These are phyloP conservation scores for Anabas testudineus DNA, from an alignment of 2,797 vertebrate genomes.

Conservation along the genomic window DNA sequence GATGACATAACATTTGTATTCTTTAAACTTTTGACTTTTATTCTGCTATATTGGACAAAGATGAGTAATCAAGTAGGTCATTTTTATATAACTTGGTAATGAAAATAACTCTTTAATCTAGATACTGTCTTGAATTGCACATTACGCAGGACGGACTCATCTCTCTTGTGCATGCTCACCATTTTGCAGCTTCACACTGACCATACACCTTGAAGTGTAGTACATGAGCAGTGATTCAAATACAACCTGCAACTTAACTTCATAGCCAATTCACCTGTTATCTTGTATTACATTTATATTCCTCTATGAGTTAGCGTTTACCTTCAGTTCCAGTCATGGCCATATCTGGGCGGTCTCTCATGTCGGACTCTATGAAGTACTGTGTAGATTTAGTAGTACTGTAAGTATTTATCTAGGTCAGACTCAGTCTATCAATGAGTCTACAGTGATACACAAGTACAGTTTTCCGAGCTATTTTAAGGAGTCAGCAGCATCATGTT, in stretches of 20 bases:
- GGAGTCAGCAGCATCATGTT: conserved; percentile 65
- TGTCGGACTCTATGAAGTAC: conserved; percentile 2
- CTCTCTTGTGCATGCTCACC: no score
- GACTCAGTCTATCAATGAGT: conserved; percentile 50
- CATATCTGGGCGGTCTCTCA: conserved; percentile 54
- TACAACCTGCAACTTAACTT: background rate
- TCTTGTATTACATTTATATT: background rate
- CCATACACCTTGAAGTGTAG: background rate
- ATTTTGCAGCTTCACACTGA: no score
- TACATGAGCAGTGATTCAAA: conserved; percentile 4
- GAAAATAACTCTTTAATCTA: no score
- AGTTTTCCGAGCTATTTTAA: conserved; percentile 78
- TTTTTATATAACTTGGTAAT: no score
- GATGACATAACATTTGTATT: no score
- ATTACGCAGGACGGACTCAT: no score
- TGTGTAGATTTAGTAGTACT: background rate
- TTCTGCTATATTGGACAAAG: no score
- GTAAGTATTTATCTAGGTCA: conserved; percentile 37
- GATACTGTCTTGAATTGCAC: no score
- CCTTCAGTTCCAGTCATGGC: conserved; percentile 67
- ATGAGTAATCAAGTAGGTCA: no score
- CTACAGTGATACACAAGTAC: conserved; percentile 20
- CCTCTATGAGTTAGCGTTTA: conserved; percentile 56
- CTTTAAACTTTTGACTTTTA: no score
- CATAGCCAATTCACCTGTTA: conserved; percentile 5